Evolutionary conservation across 2,113 vertebrate genomes (phyloP).

Genomic region (Pandion haliaetus): DNA sequence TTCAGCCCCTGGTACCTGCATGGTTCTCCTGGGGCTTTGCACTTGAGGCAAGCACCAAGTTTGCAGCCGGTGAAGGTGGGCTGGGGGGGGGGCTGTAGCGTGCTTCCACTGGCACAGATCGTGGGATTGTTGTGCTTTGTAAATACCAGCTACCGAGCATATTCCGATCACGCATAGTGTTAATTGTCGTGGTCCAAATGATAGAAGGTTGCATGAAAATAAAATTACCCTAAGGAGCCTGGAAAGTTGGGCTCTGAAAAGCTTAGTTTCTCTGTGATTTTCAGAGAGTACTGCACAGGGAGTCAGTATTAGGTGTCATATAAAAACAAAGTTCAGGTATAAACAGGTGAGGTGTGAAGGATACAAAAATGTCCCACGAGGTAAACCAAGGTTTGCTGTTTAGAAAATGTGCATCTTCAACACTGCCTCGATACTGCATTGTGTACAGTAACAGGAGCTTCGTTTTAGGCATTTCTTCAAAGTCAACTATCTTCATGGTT

Average conservation of each 20-base stretch:
- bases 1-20: not conserved
- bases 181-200: not conserved
- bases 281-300: not conserved
- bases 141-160: not conserved
- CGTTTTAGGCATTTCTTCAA: not conserved
- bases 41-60: not conserved
- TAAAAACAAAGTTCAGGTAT: not conserved
- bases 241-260: not conserved
- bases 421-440: not conserved
- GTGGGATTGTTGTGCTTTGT: not conserved
- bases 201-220: not conserved
- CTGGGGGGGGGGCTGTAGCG: rapidly evolving
- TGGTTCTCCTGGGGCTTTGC: not conserved
- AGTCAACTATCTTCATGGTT: rapidly evolving
- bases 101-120: rapidly evolving
- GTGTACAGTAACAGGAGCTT: not conserved
- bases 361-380: not conserved
- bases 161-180: not conserved
- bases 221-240: not conserved
- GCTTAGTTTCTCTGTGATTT: not conserved
- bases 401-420: not conserved
- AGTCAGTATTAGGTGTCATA: not conserved
- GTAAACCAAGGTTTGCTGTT: not conserved
- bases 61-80: not conserved
- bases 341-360: not conserved